Base-by-base conservation (phyloP, 2,797 vertebrate species). In the Coendou prehensilis region DNA sequence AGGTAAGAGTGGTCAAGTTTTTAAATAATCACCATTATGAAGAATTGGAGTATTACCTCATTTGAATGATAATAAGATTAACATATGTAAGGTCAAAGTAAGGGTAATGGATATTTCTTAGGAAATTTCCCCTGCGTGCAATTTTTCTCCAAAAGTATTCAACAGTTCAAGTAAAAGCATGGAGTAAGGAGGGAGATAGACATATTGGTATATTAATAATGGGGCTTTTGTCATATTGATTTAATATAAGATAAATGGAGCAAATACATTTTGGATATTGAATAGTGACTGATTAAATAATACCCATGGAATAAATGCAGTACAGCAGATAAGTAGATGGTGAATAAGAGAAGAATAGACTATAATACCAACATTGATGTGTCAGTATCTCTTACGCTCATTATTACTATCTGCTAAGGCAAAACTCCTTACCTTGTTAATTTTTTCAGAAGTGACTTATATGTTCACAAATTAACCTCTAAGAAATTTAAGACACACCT, bases 61-160 rank as follows among this genome's bases (percentile, higher is more conserved):
- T 76, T 90, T 82, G 30, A 63, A 41, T 59, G 23, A 56, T 87
- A 93, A 78, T 87, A 37, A 6, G n/a, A 78, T 90, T 87, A 57
- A 13, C 20, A 50, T 57, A 20, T 71, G 14, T 79, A 79, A 10
- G 54, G 47, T 83, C 76, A 91, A 37, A 41, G 67, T 90, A 59
- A 63, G 20, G n/a, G 33, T 90, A 93, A 90, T 86, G 45, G n/a
- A 61, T 14, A 47, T n/a, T 52, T 22, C 63, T n/a, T 75, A 63
- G 14, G 22, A 87, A 78, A 83, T 91, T 79, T 87, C 57, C 14
- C 11, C 47, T 57, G n/a, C 63, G n/a, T 90, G 22, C 87, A 71
- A 71, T 79, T 63, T 59, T 67, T 50, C 59, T 61, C 54, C 37
- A 57, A 71, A 90, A 23, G 26, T 28, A 57, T 79, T 69, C 37